Evolutionary conservation across 2,888 invertebrate genomes (phyloP).

Genomic region (Salpingus planirostris): DNA sequence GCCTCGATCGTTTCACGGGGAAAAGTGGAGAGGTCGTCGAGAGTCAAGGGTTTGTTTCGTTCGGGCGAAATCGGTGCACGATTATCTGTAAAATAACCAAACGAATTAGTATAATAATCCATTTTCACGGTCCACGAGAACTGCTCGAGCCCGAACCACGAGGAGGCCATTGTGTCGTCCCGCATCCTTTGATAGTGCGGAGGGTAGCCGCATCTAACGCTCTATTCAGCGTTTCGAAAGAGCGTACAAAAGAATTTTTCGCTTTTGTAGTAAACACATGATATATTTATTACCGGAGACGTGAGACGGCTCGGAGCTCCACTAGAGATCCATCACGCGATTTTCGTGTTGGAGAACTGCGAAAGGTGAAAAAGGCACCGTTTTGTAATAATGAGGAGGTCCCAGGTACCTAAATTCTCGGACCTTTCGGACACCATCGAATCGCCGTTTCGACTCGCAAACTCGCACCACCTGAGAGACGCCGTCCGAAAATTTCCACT

Average conservation of each 20-base stretch:
- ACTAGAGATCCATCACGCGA: no score
- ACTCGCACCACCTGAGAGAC: slow-evolving; percentile 8
- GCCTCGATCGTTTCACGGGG: no score
- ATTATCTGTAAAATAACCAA: slow-evolving; percentile 15
- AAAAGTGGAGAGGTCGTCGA: no score
- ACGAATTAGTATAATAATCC: slow-evolving; percentile 15
- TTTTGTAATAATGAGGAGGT: slow-evolving; percentile 6
- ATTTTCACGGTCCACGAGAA: slow-evolving; percentile 15
- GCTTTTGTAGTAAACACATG: slow-evolving; percentile 15
- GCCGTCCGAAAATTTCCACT: slow-evolving; percentile 12
- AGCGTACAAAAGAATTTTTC: slow-evolving; percentile 14
- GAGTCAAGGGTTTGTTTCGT: no score
- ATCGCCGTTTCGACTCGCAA: slow-evolving; percentile 9
- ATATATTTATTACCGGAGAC: slow-evolving; percentile 16
- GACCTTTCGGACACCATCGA: slow-evolving; percentile 2
- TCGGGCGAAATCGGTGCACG: neutral
- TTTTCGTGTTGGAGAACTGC: no score
- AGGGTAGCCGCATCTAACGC: slow-evolving; percentile 15
- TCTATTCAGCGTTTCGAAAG: slow-evolving; percentile 10
- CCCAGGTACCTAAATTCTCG: slow-evolving; percentile 11
- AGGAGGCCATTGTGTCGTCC: slow-evolving; percentile 2
- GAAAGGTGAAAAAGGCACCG: slow-evolving; percentile 3
- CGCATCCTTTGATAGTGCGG: slow-evolving; percentile 9
- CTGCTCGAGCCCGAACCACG: slow-evolving; percentile 6
- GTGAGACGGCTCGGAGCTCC: no score